A percentile compares a stretch with the other conserved stretches of the same genome.
phyloP scores from a whole-genome alignment of 2,797 vertebrate species.

The Poecilia wingei region DNA sequence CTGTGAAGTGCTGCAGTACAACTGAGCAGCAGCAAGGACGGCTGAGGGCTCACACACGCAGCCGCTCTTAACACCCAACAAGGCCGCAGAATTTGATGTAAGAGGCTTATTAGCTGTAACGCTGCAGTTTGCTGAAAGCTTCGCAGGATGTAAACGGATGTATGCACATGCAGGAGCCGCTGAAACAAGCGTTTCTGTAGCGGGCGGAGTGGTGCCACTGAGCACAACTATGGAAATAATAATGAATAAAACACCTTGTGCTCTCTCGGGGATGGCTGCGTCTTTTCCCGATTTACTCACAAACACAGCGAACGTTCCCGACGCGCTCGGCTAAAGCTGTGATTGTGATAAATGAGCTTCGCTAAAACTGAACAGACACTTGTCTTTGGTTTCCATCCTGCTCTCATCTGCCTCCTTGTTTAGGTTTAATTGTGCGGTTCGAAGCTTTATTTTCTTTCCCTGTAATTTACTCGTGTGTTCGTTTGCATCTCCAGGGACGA shows the following conservation, averaged over 20 bases:
- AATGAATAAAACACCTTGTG: slow-evolving; percentile 29
- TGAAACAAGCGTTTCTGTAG: slow-evolving; percentile 8
- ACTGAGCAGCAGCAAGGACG: not conserved
- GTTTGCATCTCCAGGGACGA: slow-evolving; percentile 59
- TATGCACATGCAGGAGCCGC: not conserved
- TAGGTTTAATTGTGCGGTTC: slow-evolving; percentile 69
- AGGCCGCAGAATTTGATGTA: slow-evolving; percentile 11
- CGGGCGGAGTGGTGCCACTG: slow-evolving; percentile 12
- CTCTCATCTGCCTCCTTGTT: slow-evolving; percentile 66
- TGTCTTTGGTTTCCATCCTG: slow-evolving; percentile 53
- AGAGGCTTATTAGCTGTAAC: slow-evolving; percentile 14
- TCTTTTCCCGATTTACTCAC: slow-evolving; percentile 37
- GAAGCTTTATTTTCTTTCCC: slow-evolving; percentile 34
- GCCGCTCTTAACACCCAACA: not conserved
- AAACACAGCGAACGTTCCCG: slow-evolving; percentile 15
- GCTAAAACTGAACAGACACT: slow-evolving; percentile 56
- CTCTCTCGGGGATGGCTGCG: slow-evolving; percentile 33
- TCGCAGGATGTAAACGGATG: slow-evolving; percentile 13
- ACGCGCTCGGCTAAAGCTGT: slow-evolving; percentile 16
- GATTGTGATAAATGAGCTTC: slow-evolving; percentile 53
- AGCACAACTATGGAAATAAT: slow-evolving; percentile 46
- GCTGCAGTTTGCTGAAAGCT: slow-evolving; percentile 4
- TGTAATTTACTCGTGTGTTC: slow-evolving; percentile 68
- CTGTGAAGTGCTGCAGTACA: slow-evolving; percentile 29
- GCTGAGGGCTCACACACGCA: slow-evolving; percentile 4